Evolutionary conservation across 2,113 vertebrate species (phyloP), one percentile per base, ranked within the genome.

Genomic region (Cochlearius cochlearius): DNA sequence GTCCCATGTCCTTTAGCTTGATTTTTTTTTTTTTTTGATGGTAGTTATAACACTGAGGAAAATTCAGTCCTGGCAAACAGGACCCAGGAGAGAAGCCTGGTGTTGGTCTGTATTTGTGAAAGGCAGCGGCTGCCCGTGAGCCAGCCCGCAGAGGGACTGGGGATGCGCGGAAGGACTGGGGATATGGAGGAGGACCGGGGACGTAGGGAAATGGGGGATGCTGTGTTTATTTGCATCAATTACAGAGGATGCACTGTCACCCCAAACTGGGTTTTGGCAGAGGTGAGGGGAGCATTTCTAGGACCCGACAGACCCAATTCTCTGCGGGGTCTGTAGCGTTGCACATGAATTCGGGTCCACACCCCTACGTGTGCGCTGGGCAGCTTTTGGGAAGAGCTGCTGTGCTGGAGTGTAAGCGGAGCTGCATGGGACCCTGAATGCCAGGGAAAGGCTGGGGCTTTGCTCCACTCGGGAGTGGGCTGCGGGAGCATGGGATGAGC

Each of bases 391-490:
- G 66, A 59, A 66, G 43, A 81, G 45, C 23, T 41, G 38, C 36
- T 67, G 45, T 45, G 45, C 53, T 59, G 59, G 38, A 79, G 38
- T 4, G 1, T 26, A 8, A 69, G 50, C 0, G 1, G 36, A 27
- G 34, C 22, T 0, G 0, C 12, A 5, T 3, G 3, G 59, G 52
- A 17, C 66, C n/a, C 49, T 30, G 49, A 1, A 5, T 2, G 3
- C 27, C 3, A 2, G 38, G 66, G 27, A 45, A 49, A 39, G 27
- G 55, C 62, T 4, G 4, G 39, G 53, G 76, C 39, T 59, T 50
- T 45, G 26, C n/a, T 45, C 29, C 1, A 1, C n/a, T 68, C 7
- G 1, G 47, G 23, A 14, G 41, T 5, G 26, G 38, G 89, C 58
- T 66, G 64, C 1, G 2, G 1, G 3, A 59, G 27, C 78, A 52